Base-by-base conservation (phyloP, 2,888 invertebrate species). In the Acanthosepion pharaonis region DNA sequence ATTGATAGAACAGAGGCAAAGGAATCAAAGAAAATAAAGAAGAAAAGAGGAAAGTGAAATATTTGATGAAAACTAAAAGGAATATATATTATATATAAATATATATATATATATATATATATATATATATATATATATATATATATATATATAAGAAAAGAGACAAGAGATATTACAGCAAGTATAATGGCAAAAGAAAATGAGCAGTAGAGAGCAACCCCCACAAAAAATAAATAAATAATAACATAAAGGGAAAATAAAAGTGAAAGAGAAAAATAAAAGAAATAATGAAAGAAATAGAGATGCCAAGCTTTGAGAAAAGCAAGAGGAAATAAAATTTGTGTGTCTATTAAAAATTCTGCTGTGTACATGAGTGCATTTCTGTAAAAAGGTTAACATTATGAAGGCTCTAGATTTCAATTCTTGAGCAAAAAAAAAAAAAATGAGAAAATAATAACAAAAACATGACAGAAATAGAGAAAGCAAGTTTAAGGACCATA, bases 61-160 rank as follows among this genome's bases (percentile, higher is more conserved):
- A 78, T 78, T 18, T 78, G n/a, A 78, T 78, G 33, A 78, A n/a
- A 78, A 78, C 78, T 78, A 33, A 78, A 78, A n/a, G 15, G n/a
- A 23, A 55, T 18, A 78, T 11, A 78, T n/a, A 78, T n/a, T 15
- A 20, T 55, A 15, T 55, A 55, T 18, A 55, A 0, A 55, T 18
- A 55, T 3, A 55, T 18, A 78, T 11, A 78, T n/a, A 78, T n/a
- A 78, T n/a, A 78, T n/a, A 78, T n/a, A n/a, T n/a, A 78, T n/a
- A n/a, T n/a, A 78, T 78, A 78, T 78, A 78, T 64, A 64, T 64
- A 64, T 78, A 78, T 78, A 78, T n/a, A 78, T 78, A 78, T n/a
- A 78, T 78, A 78, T 78, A 78, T 78, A 78, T 78, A 78, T 78
- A 78, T 78, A 78, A 33, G 33, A 42, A 42, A 42, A 42, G 42